Conservation (phyloP, 2,113 vertebrate genomes). For the Helogale parvula region DNA sequence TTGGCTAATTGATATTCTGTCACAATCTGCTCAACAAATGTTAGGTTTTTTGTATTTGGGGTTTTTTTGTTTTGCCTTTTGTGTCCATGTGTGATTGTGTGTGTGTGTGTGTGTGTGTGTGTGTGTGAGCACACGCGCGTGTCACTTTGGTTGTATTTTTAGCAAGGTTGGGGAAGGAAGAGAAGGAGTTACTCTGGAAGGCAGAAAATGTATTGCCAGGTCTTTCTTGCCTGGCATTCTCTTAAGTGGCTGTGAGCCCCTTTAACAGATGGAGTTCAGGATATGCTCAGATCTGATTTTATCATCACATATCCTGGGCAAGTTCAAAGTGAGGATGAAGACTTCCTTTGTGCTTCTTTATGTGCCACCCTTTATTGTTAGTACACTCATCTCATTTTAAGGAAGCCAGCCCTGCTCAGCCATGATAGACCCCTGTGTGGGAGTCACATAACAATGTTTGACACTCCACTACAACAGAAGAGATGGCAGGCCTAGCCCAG, state of each 20-base stretch:
- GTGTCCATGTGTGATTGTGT: background rate
- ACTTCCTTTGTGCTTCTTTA: background rate
- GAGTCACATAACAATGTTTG: background rate
- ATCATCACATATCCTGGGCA: background rate
- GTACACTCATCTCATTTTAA: background rate
- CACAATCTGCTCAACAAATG: conserved; percentile 67
- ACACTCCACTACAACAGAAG: background rate
- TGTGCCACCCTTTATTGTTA: background rate
- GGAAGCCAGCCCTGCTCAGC: background rate
- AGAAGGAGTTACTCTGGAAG: background rate
- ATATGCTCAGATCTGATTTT: conserved; percentile 27
- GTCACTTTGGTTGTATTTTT: conserved; percentile 67
- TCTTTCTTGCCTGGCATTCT: conserved; percentile 35
- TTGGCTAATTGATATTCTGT: conserved; percentile 68
- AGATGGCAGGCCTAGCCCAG: background rate
- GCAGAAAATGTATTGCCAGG: conserved; percentile 17
- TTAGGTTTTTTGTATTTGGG: conserved; percentile 9
- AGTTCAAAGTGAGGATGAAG: background rate
- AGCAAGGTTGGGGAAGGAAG: conserved; percentile 17
- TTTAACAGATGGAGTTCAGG: background rate
- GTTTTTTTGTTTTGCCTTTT: background rate
- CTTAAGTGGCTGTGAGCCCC: background rate
- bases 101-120: background rate
- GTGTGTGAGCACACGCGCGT: too few species aligned
- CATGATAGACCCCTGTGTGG: background rate